A percentile compares a stretch with the other conserved stretches of the same genome.
phyloP scores from a whole-genome alignment of 1,140 invertebrate species.

The Bombus confusus region DNA sequence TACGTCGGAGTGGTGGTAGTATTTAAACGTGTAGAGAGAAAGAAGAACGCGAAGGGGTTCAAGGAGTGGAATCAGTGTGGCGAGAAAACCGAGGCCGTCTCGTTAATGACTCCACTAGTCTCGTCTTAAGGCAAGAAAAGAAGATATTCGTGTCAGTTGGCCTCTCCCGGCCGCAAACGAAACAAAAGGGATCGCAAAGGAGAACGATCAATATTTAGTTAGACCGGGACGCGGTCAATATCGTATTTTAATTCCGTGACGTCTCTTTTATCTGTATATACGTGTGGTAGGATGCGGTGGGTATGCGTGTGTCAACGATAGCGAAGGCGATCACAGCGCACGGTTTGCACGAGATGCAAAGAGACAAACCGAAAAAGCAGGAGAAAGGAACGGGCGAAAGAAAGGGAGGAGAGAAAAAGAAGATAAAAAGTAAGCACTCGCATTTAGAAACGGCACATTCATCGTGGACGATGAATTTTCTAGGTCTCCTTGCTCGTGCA shows the following conservation, averaged over 20 bases:
- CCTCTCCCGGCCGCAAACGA: conserved; percentile 39
- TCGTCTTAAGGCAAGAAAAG: conserved; percentile 48
- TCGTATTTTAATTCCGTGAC: conserved; percentile 48
- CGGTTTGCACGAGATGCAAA: background rate
- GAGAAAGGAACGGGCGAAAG: no score
- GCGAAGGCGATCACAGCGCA: conserved; percentile 19
- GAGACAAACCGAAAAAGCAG: background rate
- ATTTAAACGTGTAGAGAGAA: conserved; percentile 23
- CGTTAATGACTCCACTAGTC: conserved; percentile 36
- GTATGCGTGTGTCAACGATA: background rate
- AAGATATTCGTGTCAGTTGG: conserved; percentile 56
- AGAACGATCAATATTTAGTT: conserved; percentile 57
- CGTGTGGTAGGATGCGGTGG: background rate
- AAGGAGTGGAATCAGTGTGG: conserved; percentile 51
- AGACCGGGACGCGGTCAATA: conserved; percentile 46
- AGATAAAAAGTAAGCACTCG: conserved; percentile 13
- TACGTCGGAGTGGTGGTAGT: conserved; percentile 23
- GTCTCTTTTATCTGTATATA: background rate
- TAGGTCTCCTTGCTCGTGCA: conserved; percentile 33
- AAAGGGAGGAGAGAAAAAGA: background rate
- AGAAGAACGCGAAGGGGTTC: conserved; percentile 34
- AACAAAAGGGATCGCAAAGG: conserved; percentile 53
- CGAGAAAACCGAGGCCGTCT: conserved; percentile 47
- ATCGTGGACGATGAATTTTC: conserved; percentile 52
- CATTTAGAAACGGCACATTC: conserved; percentile 39